Evolutionary conservation across 2,113 vertebrate genomes (phyloP).

Genomic region (Dipodomys merriami): DNA sequence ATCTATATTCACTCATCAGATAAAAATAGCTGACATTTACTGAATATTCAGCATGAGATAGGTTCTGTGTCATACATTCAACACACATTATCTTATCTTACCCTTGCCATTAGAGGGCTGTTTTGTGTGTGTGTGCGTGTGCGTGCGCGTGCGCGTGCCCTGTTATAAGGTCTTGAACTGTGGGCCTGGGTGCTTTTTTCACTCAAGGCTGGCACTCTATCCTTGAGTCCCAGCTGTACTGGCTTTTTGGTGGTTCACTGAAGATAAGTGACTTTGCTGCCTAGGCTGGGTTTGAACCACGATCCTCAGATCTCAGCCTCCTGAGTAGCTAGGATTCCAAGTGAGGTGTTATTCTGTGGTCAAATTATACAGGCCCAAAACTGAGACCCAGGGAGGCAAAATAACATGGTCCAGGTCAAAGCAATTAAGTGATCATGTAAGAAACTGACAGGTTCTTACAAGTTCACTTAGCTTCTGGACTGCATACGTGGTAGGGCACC

Average conservation of each 20-base stretch:
- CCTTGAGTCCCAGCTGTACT: no score
- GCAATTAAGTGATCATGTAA: not conserved
- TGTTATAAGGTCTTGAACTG: no score
- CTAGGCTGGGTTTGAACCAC: no score
- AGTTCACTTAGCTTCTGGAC: not conserved
- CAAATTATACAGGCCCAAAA: conserved; percentile 36
- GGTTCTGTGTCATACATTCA: not conserved
- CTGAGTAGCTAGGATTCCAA: no score
- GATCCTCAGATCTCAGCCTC: no score
- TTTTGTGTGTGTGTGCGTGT: no score
- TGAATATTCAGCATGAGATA: not conserved
- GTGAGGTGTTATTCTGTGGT: not conserved
- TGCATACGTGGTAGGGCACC: not conserved
- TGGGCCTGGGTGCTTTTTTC: no score
- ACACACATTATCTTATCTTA: conserved; percentile 3
- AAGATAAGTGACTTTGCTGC: no score
- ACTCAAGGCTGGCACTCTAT: no score
- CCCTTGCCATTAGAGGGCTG: not conserved
- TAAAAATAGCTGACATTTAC: conserved; percentile 60
- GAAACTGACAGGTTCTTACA: not conserved
- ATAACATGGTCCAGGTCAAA: not conserved
- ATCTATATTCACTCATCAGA: conserved; percentile 40
- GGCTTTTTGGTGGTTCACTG: no score
- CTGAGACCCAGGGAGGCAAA: conserved; percentile 9
- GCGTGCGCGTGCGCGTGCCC: no score